Percentiles rank a stretch among this genome's conserved stretches.
Conservation (phyloP, 2,888 invertebrate species). For the Chesias legatella region DNA sequence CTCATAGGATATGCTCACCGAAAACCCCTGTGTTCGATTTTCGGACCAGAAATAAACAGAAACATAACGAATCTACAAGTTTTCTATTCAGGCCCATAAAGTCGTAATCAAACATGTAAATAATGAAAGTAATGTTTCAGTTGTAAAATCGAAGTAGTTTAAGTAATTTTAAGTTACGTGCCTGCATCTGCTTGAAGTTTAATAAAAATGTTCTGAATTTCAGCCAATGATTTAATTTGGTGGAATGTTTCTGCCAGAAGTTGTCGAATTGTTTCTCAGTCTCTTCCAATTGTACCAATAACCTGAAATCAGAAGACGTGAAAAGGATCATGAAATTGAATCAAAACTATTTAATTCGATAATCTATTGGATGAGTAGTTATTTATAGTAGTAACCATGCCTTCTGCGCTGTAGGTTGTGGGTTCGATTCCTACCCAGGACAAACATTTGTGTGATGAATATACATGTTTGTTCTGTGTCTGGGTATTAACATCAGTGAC, state of each 20-base stretch:
- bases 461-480: too few species aligned
- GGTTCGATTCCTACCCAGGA: too few species aligned
- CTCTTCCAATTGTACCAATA: slow-evolving; percentile 95
- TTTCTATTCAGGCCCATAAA: slow-evolving; percentile 63
- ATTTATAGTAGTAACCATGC: too few species aligned
- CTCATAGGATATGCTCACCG: slow-evolving; percentile 56
- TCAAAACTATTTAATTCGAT: too few species aligned
- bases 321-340: too few species aligned
- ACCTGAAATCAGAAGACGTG: slow-evolving; percentile 73
- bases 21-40: slow-evolving; percentile 71
- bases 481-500: too few species aligned
- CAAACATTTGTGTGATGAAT: too few species aligned
- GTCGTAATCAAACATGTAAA: slow-evolving; percentile 35
- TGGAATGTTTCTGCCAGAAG: slow-evolving; percentile 96
- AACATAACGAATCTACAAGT: slow-evolving; percentile 30
- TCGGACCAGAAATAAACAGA: slow-evolving; percentile 45
- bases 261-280: slow-evolving; percentile 96
- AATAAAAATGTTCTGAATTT: slow-evolving; percentile 96
- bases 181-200: slow-evolving; percentile 94
- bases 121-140: not conserved
- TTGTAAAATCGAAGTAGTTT: slow-evolving; percentile 6
- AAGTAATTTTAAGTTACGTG: slow-evolving; percentile 41
- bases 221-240: slow-evolving; percentile 93
- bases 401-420: too few species aligned
- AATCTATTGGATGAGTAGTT: too few species aligned